Evolutionary conservation across 2,113 vertebrate species (phyloP).

Genomic region (Lucifuga dentata): DNA sequence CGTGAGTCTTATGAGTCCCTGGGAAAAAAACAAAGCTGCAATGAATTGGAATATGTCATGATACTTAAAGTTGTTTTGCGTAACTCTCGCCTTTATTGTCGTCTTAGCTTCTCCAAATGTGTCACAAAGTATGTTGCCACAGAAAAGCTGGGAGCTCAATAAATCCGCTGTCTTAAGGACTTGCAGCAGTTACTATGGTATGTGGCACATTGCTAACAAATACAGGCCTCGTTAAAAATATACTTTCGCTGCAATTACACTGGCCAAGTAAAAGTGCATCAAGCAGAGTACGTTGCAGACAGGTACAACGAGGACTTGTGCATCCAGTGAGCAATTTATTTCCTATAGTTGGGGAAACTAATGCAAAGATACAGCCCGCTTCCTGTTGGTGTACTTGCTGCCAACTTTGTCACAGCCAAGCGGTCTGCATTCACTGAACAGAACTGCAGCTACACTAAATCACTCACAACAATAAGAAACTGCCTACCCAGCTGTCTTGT

Average conservation of each 20-base stretch:
- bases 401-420: too few relatives aligned
- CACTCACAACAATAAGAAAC: too few relatives aligned
- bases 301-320: neutral
- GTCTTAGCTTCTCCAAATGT: neutral
- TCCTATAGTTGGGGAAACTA: neutral
- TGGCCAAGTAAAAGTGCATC: neutral
- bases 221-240: neutral
- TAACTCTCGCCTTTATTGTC: neutral
- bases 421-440: too few relatives aligned
- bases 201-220: neutral
- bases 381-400: too few relatives aligned
- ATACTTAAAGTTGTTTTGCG: neutral
- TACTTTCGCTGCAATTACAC: neutral
- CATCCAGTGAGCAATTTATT: neutral
- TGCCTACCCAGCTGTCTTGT: too few relatives aligned
- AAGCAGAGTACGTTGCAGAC: neutral
- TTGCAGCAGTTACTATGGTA: neutral
- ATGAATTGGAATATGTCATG: neutral
- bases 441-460: too few relatives aligned
- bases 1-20: constrained; percentile 9
- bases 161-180: neutral
- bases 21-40: neutral
- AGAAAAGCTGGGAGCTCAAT: too few relatives aligned
- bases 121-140: too few relatives aligned
- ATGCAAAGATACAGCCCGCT: neutral